Conservation (phyloP, 2,113 vertebrate species). For the Aptenodytes patagonicus region DNA sequence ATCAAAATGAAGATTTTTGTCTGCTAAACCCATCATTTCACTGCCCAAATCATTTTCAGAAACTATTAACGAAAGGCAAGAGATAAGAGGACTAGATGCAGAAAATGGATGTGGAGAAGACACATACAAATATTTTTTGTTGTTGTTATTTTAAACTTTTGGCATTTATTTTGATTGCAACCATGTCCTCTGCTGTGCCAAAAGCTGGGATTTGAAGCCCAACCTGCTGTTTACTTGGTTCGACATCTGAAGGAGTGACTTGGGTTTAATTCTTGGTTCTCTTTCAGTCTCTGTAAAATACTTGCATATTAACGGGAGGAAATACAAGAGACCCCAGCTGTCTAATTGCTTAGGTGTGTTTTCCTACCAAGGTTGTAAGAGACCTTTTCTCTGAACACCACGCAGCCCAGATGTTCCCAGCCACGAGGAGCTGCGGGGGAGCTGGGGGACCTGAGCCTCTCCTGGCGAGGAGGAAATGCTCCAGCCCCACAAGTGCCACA, state of each 20-base stretch:
- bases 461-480: neutral
- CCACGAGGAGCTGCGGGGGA: neutral
- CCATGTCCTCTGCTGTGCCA: neutral
- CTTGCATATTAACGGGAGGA: neutral
- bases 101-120: neutral
- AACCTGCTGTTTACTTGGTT: neutral
- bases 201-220: neutral
- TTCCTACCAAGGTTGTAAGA: neutral
- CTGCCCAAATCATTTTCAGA: neutral
- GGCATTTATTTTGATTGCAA: neutral
- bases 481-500: neutral
- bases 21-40: neutral
- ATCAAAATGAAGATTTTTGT: neutral
- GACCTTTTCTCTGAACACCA: neutral
- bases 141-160: neutral
- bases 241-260: neutral
- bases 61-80: neutral
- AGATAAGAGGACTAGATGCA: neutral
- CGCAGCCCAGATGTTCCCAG: neutral
- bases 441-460: neutral
- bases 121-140: rapidly evolving
- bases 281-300: neutral
- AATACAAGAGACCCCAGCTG: neutral
- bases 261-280: neutral
- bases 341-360: neutral